Percentiles rank a stretch among this genome's conserved stretches.
Conservation (phyloP, 1,140 invertebrate genomes). For the Bombus pascuorum region DNA sequence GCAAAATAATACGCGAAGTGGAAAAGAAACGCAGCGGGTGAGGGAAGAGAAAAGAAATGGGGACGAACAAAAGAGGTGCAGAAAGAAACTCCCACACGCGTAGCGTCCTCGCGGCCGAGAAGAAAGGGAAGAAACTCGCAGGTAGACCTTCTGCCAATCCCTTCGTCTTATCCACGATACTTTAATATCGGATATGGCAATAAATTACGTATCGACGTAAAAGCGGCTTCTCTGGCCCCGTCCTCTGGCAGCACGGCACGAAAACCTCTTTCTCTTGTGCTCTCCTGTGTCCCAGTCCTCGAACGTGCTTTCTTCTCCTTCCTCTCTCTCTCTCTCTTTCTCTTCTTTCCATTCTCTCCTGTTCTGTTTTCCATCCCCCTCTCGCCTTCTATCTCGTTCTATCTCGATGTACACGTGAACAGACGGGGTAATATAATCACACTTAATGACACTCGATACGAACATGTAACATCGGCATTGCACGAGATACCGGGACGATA, state of each 20-base stretch:
- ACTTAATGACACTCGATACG: constrained; percentile 77
- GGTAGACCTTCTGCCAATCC: constrained; percentile 51
- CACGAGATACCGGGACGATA: constrained; percentile 73
- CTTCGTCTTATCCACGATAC: constrained; percentile 61
- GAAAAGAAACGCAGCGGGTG: too few species aligned
- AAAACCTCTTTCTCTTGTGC: constrained; percentile 41
- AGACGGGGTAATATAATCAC: constrained; percentile 76
- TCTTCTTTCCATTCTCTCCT: background rate
- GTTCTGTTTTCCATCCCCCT: background rate
- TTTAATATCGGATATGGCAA: constrained; percentile 75
- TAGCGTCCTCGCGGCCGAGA: constrained; percentile 20
- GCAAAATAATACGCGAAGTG: background rate
- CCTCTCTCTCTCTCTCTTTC: background rate
- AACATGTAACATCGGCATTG: constrained; percentile 74
- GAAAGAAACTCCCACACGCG: constrained; percentile 24
- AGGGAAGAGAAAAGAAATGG: background rate
- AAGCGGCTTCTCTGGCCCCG: constrained; percentile 64
- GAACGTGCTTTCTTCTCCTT: background rate
- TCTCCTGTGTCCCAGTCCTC: background rate
- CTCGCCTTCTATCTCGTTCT: background rate
- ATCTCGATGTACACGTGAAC: constrained; percentile 67
- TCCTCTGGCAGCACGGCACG: constrained; percentile 62
- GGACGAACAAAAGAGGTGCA: constrained; percentile 17
- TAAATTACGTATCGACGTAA: constrained; percentile 75
- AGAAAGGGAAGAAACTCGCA: constrained; percentile 23